Percentiles rank a stretch among this genome's conserved stretches.
Conservation (phyloP, 2,797 vertebrate species). For the Sibirionetta formosa region DNA sequence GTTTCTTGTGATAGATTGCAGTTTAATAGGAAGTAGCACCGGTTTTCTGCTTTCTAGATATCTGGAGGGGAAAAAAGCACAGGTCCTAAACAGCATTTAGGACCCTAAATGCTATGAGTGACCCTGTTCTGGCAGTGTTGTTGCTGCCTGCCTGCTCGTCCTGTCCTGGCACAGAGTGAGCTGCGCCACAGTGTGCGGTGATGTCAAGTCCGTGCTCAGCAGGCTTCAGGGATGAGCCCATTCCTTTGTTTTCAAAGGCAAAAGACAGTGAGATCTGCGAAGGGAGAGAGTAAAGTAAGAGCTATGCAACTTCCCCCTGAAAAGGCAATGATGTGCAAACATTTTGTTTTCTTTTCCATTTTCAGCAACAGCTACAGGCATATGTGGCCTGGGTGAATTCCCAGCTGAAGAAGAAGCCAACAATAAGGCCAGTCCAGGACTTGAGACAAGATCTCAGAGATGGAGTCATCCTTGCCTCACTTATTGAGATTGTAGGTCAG, state of each 20-base stretch:
- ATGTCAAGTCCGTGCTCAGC: background rate
- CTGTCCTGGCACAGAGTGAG: background rate
- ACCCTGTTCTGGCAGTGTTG: background rate
- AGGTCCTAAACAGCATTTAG: background rate
- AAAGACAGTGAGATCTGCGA: background rate
- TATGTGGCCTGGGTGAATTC: conserved; percentile 98
- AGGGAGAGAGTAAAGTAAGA: background rate
- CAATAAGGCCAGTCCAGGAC: conserved; percentile 88
- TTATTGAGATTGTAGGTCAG: conserved; percentile 97
- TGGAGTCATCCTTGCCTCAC: conserved; percentile 91
- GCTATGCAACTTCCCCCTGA: background rate
- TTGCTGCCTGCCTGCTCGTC: background rate
- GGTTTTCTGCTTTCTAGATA: background rate
- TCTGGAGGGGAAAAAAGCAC: background rate
- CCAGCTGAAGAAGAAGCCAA: conserved; percentile 93
- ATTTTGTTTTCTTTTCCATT: conserved; percentile 6
- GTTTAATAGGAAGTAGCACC: background rate
- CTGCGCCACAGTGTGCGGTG: background rate
- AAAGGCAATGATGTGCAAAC: background rate
- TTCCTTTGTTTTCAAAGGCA: background rate
- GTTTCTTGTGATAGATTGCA: background rate
- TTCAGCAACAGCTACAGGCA: conserved; percentile 94
- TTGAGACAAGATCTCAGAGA: conserved; percentile 93
- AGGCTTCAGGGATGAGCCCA: background rate
- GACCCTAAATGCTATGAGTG: background rate